Evolutionary conservation across 1,140 invertebrate species (phyloP), one percentile per base, ranked within the genome.

Genomic region (Aporrectodea caliginosa): DNA sequence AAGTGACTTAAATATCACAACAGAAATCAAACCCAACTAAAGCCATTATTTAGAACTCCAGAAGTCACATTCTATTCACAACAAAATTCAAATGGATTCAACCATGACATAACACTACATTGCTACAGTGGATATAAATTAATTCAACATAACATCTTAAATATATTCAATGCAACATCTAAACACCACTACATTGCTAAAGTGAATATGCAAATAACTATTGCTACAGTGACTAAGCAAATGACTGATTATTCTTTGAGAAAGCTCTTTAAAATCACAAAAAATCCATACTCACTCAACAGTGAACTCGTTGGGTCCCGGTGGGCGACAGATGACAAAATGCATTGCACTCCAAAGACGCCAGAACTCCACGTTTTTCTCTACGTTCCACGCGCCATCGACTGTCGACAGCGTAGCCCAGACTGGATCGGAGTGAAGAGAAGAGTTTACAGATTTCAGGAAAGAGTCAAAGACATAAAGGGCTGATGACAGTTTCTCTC

Each of bases 251-350:
- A n/a, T n/a, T 74, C 27, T 31, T 2, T 31, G 1, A 77, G n/a
- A 33, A 77, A 16, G 30, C 32, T 78, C 43, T 58, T 58, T 6
- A 58, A 58, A 12, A 58, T 58, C 22, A 58, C 43, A 58, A 58
- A 58, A 58, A 58, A 58, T 58, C 22, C 22, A 12, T 12, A 92
- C 93, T 91, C 89, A 95, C 94, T 99, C 97, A 1, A 98, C 94
- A 34, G 96, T 98, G 85, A 95, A 98, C 89, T 98, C 95, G 29
- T 95, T 96, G 82, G 97, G 94, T 22, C 93, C 94, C 78, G 97
- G 94, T 0, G 97, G 96, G 85, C 97, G 96, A 86, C 96, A 98
- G 88, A 97, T 98, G n/a, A 98, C 94, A 91, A 99, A 99, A 89
- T 99, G 98, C 27, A 99, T 90, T 0, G 97, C 97, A 2, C 96